These are phyloP conservation scores for Neodontobutis hainanensis DNA, from an alignment of 2,113 vertebrate species.

Conservation along the genomic window DNA sequence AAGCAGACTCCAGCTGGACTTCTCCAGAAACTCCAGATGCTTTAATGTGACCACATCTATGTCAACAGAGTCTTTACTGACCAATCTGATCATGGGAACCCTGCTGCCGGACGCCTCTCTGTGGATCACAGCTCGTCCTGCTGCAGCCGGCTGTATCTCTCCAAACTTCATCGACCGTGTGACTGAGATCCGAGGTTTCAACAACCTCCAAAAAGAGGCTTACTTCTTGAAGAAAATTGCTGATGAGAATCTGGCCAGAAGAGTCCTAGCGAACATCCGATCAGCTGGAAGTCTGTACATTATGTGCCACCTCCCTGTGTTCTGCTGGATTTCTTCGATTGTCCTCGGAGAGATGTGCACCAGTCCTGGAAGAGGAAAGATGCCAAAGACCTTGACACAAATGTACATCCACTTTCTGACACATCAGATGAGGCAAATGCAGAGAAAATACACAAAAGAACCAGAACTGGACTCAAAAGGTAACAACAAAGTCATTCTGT, in stretches of 20 bases:
- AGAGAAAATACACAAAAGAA: not conserved
- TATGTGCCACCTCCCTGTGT: slow-evolving; percentile 39
- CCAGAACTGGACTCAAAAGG: slow-evolving; percentile 2
- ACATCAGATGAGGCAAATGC: slow-evolving; percentile 5
- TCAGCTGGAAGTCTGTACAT: slow-evolving; percentile 41
- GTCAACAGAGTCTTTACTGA: slow-evolving; percentile 32
- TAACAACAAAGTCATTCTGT: slow-evolving; percentile 3
- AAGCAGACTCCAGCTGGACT: slow-evolving; percentile 29
- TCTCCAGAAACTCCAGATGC: not conserved
- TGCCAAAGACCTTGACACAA: slow-evolving; percentile 46
- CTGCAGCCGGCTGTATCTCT: slow-evolving; percentile 23
- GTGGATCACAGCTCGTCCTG: slow-evolving; percentile 43
- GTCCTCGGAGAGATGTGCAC: slow-evolving; percentile 23
- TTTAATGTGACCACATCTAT: not conserved
- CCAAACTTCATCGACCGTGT: not conserved
- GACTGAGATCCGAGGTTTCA: slow-evolving; percentile 41
- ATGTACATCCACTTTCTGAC: slow-evolving; percentile 45
- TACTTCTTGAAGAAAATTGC: slow-evolving; percentile 26
- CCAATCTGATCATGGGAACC: slow-evolving; percentile 32
- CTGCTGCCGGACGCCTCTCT: slow-evolving; percentile 26
- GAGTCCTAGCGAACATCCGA: slow-evolving; percentile 25
- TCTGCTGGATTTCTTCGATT: slow-evolving; percentile 42
- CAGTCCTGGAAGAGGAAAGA: slow-evolving; percentile 4
- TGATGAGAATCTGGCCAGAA: slow-evolving; percentile 28
- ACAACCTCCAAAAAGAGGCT: slow-evolving; percentile 23